A percentile compares a stretch with the other conserved stretches of the same genome.
phyloP scores from a whole-genome alignment of 2,797 vertebrate species.

The Oophaga sylvatica region DNA sequence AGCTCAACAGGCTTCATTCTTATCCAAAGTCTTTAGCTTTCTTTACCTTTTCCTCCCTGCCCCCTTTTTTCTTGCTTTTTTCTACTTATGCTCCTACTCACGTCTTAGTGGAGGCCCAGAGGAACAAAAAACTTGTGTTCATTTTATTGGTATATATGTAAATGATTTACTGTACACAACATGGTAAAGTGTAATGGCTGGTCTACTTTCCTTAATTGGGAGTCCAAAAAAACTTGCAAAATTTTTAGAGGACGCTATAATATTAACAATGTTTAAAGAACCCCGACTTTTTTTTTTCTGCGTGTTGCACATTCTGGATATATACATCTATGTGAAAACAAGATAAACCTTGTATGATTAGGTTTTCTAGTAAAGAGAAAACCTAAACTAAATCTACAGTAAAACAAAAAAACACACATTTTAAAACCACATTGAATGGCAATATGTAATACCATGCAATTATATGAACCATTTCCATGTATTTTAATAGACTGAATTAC shows the following conservation, averaged over 20 bases:
- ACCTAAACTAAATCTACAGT: too few relatives aligned
- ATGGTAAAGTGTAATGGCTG: background rate
- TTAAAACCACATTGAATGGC: too few relatives aligned
- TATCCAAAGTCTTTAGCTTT: background rate
- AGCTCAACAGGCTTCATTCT: background rate
- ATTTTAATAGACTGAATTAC: too few relatives aligned
- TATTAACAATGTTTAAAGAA: background rate
- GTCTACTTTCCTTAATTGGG: background rate
- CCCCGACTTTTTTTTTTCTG: background rate
- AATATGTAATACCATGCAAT: too few relatives aligned
- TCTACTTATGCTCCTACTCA: background rate
- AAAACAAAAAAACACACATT: too few relatives aligned
- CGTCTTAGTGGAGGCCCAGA: background rate
- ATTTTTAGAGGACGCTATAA: background rate
- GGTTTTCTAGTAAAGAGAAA: too few relatives aligned
- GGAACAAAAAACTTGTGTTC: background rate
- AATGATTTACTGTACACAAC: background rate
- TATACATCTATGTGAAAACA: background rate
- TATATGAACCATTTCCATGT: too few relatives aligned
- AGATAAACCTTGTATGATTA: background rate
- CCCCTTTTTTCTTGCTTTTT: background rate
- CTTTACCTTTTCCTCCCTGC: background rate
- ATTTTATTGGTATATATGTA: background rate
- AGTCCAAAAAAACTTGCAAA: too few relatives aligned
- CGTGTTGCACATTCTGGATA: background rate